Conservation (phyloP, 2,888 invertebrate genomes). For the Ophion obscuratus region DNA sequence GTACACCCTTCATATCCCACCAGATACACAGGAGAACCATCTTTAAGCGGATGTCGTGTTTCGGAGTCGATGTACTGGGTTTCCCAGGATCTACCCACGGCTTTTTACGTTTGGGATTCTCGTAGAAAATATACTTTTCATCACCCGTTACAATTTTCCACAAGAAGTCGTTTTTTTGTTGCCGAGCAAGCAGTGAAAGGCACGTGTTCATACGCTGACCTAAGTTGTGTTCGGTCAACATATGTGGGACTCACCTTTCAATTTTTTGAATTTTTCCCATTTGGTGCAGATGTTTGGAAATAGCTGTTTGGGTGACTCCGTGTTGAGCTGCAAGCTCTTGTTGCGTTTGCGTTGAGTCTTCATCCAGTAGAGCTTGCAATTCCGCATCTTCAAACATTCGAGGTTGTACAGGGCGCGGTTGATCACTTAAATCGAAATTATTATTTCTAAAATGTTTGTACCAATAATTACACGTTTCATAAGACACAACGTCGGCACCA, state of each 20-base stretch:
- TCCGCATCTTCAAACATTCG: no score
- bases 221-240: background rate
- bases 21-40: conserved; percentile 28
- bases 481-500: no score
- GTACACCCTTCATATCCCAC: conserved; percentile 68
- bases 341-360: no score
- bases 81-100: conserved; percentile 5
- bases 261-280: no score
- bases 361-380: no score
- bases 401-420: no score
- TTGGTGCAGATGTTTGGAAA: no score
- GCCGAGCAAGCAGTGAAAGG: background rate
- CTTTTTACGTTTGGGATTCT: conserved; percentile 13
- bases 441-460: no score
- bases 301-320: no score
- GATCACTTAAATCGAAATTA: no score
- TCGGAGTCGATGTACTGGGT: background rate
- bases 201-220: background rate
- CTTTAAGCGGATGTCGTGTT: background rate
- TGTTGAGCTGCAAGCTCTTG: no score
- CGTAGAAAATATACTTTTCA: conserved; percentile 6
- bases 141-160: conserved; percentile 3
- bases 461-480: no score
- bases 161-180: background rate
- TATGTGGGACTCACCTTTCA: background rate